Percentiles rank a stretch among this genome's conserved stretches.
phyloP scores from a whole-genome alignment of 1,140 invertebrate genomes.

The Cyrtorhinus lividipennis region DNA sequence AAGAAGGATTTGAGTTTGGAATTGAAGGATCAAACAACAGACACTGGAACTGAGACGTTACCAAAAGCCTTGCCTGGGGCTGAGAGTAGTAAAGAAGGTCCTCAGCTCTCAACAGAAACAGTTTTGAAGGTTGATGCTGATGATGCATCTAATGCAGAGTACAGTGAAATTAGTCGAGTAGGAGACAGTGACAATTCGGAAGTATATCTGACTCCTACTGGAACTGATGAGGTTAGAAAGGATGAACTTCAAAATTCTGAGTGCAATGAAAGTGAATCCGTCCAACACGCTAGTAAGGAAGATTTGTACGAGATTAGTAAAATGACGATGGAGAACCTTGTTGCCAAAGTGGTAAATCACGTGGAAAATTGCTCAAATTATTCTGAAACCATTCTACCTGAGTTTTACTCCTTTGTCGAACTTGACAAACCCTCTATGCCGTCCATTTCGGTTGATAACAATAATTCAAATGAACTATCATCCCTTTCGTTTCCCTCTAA shows the following conservation, averaged over 20 bases:
- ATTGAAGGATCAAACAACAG: too few species aligned
- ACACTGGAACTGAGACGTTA: too few species aligned
- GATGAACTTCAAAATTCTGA: slow-evolving; percentile 25
- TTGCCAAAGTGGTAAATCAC: slow-evolving; percentile 6
- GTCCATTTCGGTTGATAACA: background rate
- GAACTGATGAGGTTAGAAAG: slow-evolving; percentile 30
- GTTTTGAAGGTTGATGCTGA: slow-evolving; percentile 19
- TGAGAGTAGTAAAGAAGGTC: too few species aligned
- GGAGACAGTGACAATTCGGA: slow-evolving; percentile 41
- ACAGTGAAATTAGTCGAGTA: slow-evolving; percentile 24
- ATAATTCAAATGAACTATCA: background rate
- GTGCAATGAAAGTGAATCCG: slow-evolving; percentile 22
- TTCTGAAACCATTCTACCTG: background rate
- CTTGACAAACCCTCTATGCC: background rate
- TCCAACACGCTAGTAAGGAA: slow-evolving; percentile 15
- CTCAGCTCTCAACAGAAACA: slow-evolving; percentile 7
- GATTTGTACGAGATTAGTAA: slow-evolving; percentile 5
- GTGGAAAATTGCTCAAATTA: slow-evolving; percentile 7
- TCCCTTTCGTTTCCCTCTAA: background rate
- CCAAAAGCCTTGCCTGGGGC: too few species aligned
- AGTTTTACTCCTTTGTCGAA: background rate
- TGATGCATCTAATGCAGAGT: slow-evolving; percentile 12
- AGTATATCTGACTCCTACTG: slow-evolving; percentile 42
- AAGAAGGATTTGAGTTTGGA: too few species aligned
- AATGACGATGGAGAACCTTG: background rate